A percentile compares a stretch with the other conserved stretches of the same genome.
Evolutionary conservation across 2,113 vertebrate species (phyloP).

Genomic region (Tamias sibiricus): DNA sequence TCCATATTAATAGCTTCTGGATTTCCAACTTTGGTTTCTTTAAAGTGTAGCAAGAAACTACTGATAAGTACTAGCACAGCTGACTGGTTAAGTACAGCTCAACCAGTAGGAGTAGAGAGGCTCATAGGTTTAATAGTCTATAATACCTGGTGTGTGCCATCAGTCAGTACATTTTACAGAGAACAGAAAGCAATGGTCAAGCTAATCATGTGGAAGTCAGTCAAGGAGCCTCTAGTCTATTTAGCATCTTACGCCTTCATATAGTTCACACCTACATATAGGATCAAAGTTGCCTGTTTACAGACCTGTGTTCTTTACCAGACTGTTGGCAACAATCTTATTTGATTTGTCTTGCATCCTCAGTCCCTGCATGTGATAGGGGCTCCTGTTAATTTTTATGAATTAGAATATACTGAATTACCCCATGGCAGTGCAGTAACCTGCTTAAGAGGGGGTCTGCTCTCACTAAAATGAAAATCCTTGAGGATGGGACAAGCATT

Average conservation of each 20-base stretch:
- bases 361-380: too few species aligned
- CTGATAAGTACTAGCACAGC: neutral
- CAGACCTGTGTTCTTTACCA: neutral
- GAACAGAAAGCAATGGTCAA: neutral
- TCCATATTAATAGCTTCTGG: neutral
- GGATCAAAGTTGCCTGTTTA: neutral
- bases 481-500: neutral
- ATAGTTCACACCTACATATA: neutral
- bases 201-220: neutral
- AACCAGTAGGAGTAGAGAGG: neutral
- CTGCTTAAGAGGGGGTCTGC: neutral
- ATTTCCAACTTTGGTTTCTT: slow-evolving; percentile 10
- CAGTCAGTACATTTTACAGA: neutral
- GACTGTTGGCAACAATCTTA: neutral
- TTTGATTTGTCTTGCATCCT: neutral
- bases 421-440: neutral
- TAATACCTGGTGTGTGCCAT: neutral
- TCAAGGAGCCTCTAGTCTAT: neutral
- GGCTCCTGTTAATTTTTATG: neutral
- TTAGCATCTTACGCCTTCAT: neutral
- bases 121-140: neutral
- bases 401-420: neutral
- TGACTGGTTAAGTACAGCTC: neutral
- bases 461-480: neutral
- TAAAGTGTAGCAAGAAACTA: neutral